Percentiles rank a stretch among this genome's conserved stretches.
These are phyloP conservation scores for Hephaestus fuliginosus DNA, from an alignment of 2,797 vertebrate species.

Conservation along the genomic window DNA sequence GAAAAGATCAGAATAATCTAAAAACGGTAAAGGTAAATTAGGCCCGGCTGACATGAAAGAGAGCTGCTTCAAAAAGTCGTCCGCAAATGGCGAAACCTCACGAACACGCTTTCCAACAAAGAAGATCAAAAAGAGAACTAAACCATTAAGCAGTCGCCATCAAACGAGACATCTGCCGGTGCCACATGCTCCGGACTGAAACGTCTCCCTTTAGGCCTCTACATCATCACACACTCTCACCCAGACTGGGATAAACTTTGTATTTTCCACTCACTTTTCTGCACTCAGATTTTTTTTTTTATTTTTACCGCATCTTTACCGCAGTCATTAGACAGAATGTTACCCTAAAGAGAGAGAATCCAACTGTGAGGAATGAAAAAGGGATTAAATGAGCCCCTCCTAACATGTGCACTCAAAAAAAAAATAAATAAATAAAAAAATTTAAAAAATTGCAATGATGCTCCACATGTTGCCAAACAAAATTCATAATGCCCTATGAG, in stretches of 20 bases:
- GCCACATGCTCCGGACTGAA: constrained; percentile 55
- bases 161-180: constrained; percentile 61
- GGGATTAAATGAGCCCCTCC: constrained; percentile 40
- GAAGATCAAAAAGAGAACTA: constrained; percentile 37
- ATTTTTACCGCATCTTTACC: constrained; percentile 26
- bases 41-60: too few relatives aligned
- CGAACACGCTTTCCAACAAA: neutral
- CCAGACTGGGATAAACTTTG: constrained; percentile 12
- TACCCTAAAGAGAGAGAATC: constrained; percentile 51
- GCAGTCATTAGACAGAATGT: constrained; percentile 53
- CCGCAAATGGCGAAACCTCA: constrained; percentile 19
- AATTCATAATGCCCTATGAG: constrained; percentile 4
- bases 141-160: constrained; percentile 33
- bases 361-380: constrained; percentile 46
- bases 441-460: constrained; percentile 6
- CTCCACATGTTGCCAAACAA: constrained; percentile 12
- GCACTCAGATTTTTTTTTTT: constrained; percentile 18
- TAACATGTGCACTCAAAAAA: constrained; percentile 10
- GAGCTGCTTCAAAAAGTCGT: neutral
- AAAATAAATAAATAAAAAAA: neutral
- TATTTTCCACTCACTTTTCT: constrained; percentile 28
- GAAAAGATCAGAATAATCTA: neutral
- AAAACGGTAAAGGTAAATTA: neutral
- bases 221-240: constrained; percentile 13
- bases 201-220: constrained; percentile 45